These are phyloP conservation scores for Sycophila sp. DNA, from an alignment of 1,140 invertebrate species.

Conservation along the genomic window DNA sequence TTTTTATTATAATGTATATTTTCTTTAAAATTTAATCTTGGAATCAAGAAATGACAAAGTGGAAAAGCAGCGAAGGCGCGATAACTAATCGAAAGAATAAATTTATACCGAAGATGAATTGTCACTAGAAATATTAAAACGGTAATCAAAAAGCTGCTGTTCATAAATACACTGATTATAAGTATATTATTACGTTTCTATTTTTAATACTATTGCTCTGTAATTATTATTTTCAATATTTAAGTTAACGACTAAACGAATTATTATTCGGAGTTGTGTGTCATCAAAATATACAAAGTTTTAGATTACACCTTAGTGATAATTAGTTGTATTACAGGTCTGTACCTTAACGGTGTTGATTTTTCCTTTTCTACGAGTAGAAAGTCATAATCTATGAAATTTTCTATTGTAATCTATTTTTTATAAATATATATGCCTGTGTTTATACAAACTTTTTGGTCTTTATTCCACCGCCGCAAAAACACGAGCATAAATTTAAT, in stretches of 20 bases:
- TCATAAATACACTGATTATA: neutral
- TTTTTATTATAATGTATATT: neutral
- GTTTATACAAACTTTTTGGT: constrained; percentile 24
- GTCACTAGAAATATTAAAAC: neutral
- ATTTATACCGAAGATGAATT: neutral
- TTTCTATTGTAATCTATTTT: constrained; percentile 19
- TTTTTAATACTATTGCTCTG: neutral
- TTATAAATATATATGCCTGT: constrained; percentile 14
- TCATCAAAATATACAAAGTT: neutral
- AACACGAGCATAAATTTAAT: neutral
- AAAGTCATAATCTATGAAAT: neutral
- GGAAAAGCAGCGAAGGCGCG: neutral
- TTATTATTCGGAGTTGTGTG: neutral
- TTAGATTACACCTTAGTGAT: neutral
- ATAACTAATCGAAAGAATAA: neutral
- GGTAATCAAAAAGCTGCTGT: neutral
- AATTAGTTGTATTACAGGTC: neutral
- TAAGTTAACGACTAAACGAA: neutral
- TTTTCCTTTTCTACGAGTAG: neutral
- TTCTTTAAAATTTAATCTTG: neutral
- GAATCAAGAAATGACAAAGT: neutral
- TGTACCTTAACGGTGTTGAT: neutral
- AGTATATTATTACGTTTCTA: neutral
- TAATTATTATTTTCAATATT: neutral
- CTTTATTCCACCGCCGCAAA: no score